Evolutionary conservation across 2,888 invertebrate species (phyloP), one percentile per base, ranked within the genome.

Genomic region (Caenorhabditis afra): DNA sequence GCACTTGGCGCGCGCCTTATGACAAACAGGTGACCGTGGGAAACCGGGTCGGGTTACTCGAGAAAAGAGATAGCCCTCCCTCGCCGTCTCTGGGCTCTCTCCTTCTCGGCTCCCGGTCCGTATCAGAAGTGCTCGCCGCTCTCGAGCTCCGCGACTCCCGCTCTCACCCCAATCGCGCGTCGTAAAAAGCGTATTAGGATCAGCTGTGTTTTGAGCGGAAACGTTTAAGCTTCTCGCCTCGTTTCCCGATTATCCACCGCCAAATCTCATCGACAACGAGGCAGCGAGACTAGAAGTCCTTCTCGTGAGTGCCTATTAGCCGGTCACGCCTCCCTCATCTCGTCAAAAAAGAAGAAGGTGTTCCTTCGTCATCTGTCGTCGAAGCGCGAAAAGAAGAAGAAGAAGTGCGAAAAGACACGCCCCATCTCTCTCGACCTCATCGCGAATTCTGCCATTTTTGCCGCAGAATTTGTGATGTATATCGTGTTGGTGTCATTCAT

Each of bases 11-110:
- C 29, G 37, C n/a, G 49, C 29, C 47, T 62, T 23, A 20, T 20
- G 52, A 59, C 50, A 35, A 41, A 62, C 70, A 71, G 55, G 70
- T 71, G 62, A 71, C 62, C 70, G 62, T 71, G 70, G 61, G 70
- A 71, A 70, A 50, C 61, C 18, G 41, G 49, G 39, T 71, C 61
- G 53, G 52, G 53, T 70, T 70, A 61, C 61, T n/a, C 37, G 53
- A 53, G 35, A 53, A 41, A 41, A 41, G 41, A 41, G 41, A 41
- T 29, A 29, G 29, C 3, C 29, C 29, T 29, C 55, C n/a, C n/a
- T n/a, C n/a, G n/a, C n/a, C n/a, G n/a, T 22, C 37, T 55, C 37
- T 39, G 37, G 41, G 16, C 41, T 41, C 20, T 47, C 47, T 47
- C 16, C 53, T 10, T 37, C 35, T 7, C 29, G 29, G 3, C 29